phyloP scores from a whole-genome alignment of 1,140 invertebrate species.

The Battus philenor region DNA sequence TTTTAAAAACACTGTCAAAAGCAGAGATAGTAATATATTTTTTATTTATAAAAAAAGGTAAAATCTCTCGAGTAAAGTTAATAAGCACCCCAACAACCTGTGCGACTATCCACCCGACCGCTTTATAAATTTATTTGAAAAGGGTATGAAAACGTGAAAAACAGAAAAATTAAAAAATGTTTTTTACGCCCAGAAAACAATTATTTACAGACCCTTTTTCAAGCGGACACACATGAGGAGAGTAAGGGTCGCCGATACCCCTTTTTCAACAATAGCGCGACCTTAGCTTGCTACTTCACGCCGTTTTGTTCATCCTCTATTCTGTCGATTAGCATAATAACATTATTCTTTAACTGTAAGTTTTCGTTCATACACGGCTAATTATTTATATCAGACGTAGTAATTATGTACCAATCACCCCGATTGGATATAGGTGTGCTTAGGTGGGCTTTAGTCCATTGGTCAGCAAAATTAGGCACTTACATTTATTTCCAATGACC shows the following conservation, averaged over 20 bases:
- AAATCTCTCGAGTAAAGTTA: conserved; percentile 4
- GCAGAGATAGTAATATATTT: too few relatives aligned
- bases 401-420: too few relatives aligned
- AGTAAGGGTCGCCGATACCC: background rate
- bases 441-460: too few relatives aligned
- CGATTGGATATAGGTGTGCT: background rate
- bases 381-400: too few relatives aligned
- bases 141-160: conserved; percentile 11
- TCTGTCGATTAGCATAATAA: conserved; percentile 1
- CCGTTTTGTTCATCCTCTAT: conserved; percentile 5
- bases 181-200: conserved; percentile 9
- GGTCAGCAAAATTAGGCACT: too few relatives aligned
- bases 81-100: conserved; percentile 5
- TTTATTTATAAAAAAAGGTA: too few relatives aligned
- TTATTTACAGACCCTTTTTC: conserved; percentile 13
- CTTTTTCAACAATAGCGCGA: conserved; percentile 8
- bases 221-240: background rate
- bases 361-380: too few relatives aligned
- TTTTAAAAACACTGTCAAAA: too few relatives aligned
- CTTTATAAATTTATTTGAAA: conserved; percentile 12
- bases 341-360: too few relatives aligned
- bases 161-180: conserved; percentile 5
- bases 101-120: conserved; percentile 2
- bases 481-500: too few relatives aligned
- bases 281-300: conserved; percentile 10